A percentile compares a stretch with the other conserved stretches of the same genome.
These are phyloP conservation scores for Halcyon smyrnensis DNA, from an alignment of 2,797 vertebrate genomes.

Conservation along the genomic window DNA sequence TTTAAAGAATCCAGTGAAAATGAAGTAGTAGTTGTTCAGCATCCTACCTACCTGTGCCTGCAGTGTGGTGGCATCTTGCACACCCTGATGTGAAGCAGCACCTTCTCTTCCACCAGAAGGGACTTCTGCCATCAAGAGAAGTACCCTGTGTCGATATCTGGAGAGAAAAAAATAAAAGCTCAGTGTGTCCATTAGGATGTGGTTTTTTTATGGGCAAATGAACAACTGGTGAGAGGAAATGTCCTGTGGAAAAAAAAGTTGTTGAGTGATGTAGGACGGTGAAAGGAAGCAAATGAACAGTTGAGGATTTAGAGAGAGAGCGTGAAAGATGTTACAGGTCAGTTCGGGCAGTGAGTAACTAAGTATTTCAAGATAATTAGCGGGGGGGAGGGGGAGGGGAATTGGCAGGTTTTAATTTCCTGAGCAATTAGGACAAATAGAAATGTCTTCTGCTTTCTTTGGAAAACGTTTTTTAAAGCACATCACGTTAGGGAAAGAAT, in stretches of 20 bases:
- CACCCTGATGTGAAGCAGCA: neutral
- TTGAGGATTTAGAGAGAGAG: neutral
- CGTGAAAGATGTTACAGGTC: neutral
- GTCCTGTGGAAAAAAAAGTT: neutral
- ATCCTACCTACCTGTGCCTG: neutral
- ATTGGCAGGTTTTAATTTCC: neutral
- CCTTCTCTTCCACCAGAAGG: neutral
- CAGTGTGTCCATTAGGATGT: neutral
- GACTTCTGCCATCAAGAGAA: neutral
- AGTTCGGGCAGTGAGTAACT: neutral
- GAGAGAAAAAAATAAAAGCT: neutral
- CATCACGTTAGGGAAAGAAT: neutral
- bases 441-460: slow-evolving; percentile 41
- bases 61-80: too few relatives aligned
- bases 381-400: neutral
- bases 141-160: accelerated
- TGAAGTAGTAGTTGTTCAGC: neutral
- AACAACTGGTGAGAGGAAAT: neutral
- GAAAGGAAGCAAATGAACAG: slow-evolving; percentile 19
- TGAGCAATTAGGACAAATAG: neutral
- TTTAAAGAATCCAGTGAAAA: neutral
- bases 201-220: slow-evolving; percentile 17
- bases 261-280: neutral
- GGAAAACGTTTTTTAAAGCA: neutral
- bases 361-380: slow-evolving; percentile 22